Conservation (phyloP, 2,113 vertebrate genomes). For the Acrocephalus kingi region DNA sequence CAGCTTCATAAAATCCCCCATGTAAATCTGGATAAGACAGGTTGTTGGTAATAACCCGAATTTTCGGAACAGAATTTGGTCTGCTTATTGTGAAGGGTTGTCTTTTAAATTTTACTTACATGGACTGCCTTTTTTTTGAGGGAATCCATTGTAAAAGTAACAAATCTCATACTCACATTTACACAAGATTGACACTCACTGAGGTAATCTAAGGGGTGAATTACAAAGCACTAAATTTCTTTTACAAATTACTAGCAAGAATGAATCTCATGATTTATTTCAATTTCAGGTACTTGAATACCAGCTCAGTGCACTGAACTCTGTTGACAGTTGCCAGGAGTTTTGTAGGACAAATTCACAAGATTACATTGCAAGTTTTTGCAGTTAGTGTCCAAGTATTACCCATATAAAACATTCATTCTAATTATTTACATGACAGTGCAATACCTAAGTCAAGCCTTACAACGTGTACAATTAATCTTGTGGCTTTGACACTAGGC, state of each 20-base stretch:
- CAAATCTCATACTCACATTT: background rate
- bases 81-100: background rate
- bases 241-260: background rate
- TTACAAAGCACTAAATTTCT: background rate
- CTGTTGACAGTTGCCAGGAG: background rate
- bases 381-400: background rate
- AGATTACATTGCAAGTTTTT: background rate
- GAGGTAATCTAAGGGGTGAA: background rate
- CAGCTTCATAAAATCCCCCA: background rate
- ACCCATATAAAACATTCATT: background rate
- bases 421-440: background rate
- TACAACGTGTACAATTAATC: background rate
- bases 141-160: background rate
- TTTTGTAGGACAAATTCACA: background rate
- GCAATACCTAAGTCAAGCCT: accelerated
- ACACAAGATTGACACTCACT: background rate
- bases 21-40: background rate
- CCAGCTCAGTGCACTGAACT: background rate
- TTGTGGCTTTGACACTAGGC: background rate
- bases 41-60: background rate
- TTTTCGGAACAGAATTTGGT: background rate
- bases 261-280: background rate
- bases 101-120: background rate
- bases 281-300: background rate
- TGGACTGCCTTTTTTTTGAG: background rate